Percentiles rank a stretch among this genome's conserved stretches.
Conservation (phyloP, 1,140 invertebrate genomes). For the Calycopis cecrops region DNA sequence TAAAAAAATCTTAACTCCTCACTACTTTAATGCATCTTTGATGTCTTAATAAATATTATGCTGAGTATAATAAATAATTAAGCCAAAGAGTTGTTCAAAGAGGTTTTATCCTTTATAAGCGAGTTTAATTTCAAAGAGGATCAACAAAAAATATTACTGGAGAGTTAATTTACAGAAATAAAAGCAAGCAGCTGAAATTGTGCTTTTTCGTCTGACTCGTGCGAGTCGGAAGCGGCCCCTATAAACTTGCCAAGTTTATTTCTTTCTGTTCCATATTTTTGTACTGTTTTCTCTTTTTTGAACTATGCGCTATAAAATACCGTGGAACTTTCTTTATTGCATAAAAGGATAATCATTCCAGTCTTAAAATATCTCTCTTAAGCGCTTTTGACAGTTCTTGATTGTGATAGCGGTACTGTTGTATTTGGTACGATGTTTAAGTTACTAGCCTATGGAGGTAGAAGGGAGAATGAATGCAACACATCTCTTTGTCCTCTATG, state of each 20-base stretch:
- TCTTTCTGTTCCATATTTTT: conserved; percentile 2
- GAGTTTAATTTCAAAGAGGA: conserved; percentile 3
- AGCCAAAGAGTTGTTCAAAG: conserved; percentile 6
- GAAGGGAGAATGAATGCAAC: too few species aligned
- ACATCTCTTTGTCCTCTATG: too few species aligned
- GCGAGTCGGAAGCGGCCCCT: not conserved
- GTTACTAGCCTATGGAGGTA: too few species aligned
- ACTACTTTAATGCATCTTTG: conserved; percentile 1
- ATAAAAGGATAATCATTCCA: too few species aligned
- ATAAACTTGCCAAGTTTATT: conserved; percentile 7
- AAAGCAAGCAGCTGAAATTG: conserved; percentile 21
- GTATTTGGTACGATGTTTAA: too few species aligned
- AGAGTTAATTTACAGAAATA: conserved; percentile 25
- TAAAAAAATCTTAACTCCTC: too few species aligned
- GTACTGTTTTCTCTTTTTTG: conserved; percentile 1
- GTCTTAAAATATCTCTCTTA: too few species aligned
- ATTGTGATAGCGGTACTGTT: too few species aligned
- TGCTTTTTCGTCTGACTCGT: conserved; percentile 15
- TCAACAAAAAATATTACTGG: conserved; percentile 24
- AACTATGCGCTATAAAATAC: not conserved
- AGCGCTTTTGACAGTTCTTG: too few species aligned
- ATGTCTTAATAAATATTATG: conserved; percentile 2
- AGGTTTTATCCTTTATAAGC: conserved; percentile 11
- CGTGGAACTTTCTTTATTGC: too few species aligned
- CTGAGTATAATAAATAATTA: not conserved